Evolutionary conservation across 2,797 vertebrate genomes (phyloP), one percentile per base, ranked within the genome.

Genomic region (Gymnopithys bicolor): DNA sequence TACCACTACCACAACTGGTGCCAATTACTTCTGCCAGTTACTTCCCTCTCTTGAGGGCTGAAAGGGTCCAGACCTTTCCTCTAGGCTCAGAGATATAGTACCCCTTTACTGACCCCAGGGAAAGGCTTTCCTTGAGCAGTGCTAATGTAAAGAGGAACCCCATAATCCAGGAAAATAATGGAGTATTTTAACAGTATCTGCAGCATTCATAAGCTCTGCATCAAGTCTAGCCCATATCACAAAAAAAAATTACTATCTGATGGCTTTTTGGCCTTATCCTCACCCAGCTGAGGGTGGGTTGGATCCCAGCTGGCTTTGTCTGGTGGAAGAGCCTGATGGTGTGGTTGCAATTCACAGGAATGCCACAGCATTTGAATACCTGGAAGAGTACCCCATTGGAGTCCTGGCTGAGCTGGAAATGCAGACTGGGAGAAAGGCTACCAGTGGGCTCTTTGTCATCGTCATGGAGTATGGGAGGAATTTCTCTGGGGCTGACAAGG

Each of bases 391-490:
- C 92, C 99, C 99, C 0, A 30, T 98, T 78, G 99, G 99, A 97
- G 97, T 98, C 67, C 96, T 99, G 94, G 97, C 99, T 0, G 98
- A 98, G 89, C 97, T 99, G 91, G 96, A 98, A 93, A 93, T 97
- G 6, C 98, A 98, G 18, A 97, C 98, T 0, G 98, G 99, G 35
- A 98, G 98, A 93, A 95, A 89, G 55, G 97, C 97, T 7, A 28
- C 28, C 23, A 90, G 39, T 0, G 99, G 99, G 21, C 97, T 99
- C 37, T 97, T 99, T 33, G 97, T 99, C 27, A 10, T 99, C 43
- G 83, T 98, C 78, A 98, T 99, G 98, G 99, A 99, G 93, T 99
- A 99, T 2, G 99, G 99, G 73, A 98, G 97, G 83, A 99, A 99
- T 83, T 99, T 98, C 89, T 98, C 98, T 4, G 98, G 98, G 7